These are phyloP conservation scores for Drosophila mettleri DNA, from an alignment of 2,888 invertebrate genomes.

Conservation along the genomic window DNA sequence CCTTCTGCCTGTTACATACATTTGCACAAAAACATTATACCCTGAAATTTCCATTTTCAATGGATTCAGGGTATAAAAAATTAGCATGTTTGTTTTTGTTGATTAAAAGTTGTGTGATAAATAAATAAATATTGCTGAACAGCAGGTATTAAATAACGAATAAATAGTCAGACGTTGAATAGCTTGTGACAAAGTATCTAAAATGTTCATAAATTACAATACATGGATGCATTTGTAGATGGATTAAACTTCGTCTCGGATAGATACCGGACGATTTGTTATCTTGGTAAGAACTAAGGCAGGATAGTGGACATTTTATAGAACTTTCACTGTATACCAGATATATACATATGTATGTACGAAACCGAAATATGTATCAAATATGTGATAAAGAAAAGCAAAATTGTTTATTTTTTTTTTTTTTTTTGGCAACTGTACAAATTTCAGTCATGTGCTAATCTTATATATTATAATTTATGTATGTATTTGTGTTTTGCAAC, in stretches of 20 bases:
- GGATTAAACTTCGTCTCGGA: not conserved
- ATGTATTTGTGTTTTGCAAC: conserved; percentile 17
- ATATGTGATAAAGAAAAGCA: conserved; percentile 40
- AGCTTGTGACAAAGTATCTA: conserved; percentile 29
- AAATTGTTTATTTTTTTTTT: conserved; percentile 34
- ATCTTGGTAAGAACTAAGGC: too few species aligned
- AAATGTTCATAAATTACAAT: not conserved
- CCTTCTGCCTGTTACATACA: too few species aligned
- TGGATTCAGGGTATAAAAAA: too few species aligned
- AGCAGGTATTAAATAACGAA: conserved; percentile 49
- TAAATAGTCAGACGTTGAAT: conserved; percentile 24
- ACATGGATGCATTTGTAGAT: not conserved
- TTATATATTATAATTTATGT: conserved; percentile 16
- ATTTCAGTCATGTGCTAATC: conserved; percentile 49
- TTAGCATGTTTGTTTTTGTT: conserved; percentile 65
- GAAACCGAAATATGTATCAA: conserved; percentile 32
- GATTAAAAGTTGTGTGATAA: conserved; percentile 54
- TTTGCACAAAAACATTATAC: too few species aligned
- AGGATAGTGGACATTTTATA: too few species aligned
- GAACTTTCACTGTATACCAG: conserved; percentile 1
- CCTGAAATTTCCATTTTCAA: too few species aligned
- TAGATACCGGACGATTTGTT: too few species aligned
- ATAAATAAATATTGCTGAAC: conserved; percentile 47
- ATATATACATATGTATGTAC: conserved; percentile 21
- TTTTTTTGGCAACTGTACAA: conserved; percentile 76